These are phyloP conservation scores for Oncorhynchus gorbuscha DNA, from an alignment of 2,113 vertebrate species.

Conservation along the genomic window DNA sequence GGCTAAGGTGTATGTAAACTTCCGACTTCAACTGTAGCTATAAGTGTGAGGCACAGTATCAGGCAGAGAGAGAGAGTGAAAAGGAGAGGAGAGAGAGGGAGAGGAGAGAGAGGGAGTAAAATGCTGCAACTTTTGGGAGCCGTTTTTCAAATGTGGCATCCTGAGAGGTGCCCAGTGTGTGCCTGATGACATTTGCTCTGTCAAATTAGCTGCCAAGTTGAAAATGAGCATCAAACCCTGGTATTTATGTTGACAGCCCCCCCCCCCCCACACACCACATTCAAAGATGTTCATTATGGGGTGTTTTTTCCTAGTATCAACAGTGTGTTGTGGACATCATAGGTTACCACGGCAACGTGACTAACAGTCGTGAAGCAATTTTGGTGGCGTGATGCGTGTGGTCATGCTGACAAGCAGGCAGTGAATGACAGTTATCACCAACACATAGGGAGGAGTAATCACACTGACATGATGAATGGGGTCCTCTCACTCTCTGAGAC, in stretches of 20 bases:
- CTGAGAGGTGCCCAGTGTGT: background rate
- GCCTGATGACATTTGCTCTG: constrained; percentile 31
- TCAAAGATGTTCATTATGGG: constrained; percentile 58
- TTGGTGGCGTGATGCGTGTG: constrained; percentile 10
- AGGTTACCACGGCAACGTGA: constrained; percentile 62
- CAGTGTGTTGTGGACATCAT: constrained; percentile 28
- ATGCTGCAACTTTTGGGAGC: constrained; percentile 23
- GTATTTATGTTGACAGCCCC: constrained; percentile 57
- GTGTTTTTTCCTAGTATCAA: constrained; percentile 47
- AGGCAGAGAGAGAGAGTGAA: background rate
- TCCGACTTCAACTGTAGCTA: too few species aligned
- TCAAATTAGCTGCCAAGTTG: constrained; percentile 26
- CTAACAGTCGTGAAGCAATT: constrained; percentile 32
- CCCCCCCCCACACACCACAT: constrained; percentile 41
- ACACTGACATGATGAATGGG: constrained; percentile 37
- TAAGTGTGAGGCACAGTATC: background rate
- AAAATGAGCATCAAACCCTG: constrained; percentile 41
- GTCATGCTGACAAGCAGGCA: constrained; percentile 42
- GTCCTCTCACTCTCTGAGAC: constrained; percentile 15
- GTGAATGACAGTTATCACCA: constrained; percentile 35
- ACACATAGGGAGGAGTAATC: constrained; percentile 43
- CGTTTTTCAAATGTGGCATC: constrained; percentile 15
- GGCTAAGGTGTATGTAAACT: too few species aligned
- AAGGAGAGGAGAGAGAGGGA: background rate
- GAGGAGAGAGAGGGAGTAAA: background rate